Conservation (phyloP, 2,113 vertebrate species). For the Mesocricetus auratus region DNA sequence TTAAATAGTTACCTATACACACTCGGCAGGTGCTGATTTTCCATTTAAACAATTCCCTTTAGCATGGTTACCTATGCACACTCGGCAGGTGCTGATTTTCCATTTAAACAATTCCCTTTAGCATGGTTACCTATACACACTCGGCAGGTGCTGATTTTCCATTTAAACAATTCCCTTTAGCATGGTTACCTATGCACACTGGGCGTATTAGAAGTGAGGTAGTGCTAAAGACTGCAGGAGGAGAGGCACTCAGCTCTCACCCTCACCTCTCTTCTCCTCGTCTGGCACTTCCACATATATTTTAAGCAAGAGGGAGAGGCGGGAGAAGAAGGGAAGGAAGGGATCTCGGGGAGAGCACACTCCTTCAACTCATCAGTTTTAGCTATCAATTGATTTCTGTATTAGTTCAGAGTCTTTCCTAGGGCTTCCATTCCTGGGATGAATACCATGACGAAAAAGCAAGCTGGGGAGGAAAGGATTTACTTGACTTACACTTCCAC, state of each 20-base stretch:
- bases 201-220: not conserved
- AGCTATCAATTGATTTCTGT: not conserved
- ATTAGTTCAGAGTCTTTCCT: not conserved
- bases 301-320: no score
- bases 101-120: no score
- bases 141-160: no score
- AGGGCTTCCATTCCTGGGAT: not conserved
- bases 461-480: not conserved
- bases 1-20: not conserved
- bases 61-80: no score
- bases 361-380: not conserved
- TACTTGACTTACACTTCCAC: not conserved
- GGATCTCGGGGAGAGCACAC: not conserved
- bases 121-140: no score
- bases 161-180: no score
- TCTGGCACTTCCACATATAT: not conserved
- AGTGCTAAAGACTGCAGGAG: not conserved
- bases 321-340: not conserved
- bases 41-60: no score
- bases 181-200: no score
- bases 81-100: no score
- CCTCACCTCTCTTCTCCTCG: not conserved
- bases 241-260: not conserved
- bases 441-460: not conserved
- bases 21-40: no score